Evolutionary conservation across 2,797 vertebrate genomes (phyloP).

Genomic region (Chelmon rostratus): DNA sequence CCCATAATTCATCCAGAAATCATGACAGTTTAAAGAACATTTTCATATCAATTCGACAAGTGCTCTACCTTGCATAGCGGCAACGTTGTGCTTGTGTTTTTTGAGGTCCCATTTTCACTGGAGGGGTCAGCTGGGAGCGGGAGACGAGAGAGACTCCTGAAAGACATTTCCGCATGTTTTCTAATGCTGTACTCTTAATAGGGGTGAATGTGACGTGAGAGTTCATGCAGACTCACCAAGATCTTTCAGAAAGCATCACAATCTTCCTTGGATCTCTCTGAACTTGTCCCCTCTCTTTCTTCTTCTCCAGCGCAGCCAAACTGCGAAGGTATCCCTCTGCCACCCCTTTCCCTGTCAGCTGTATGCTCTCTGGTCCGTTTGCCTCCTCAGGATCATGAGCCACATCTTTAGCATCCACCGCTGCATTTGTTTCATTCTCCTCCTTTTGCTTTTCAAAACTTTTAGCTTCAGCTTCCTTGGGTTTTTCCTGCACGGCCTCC

Average conservation of each 20-base stretch:
- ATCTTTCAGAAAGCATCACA: conserved; percentile 83
- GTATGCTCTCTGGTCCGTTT: conserved; percentile 32
- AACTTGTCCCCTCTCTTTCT: conserved; percentile 52
- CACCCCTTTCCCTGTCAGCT: conserved; percentile 73
- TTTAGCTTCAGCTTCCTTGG: neutral
- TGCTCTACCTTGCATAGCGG: conserved; percentile 78
- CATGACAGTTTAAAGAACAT: neutral
- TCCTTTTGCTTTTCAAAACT: conserved; percentile 29
- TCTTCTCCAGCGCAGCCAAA: conserved; percentile 75
- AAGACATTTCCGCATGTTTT: conserved; percentile 26
- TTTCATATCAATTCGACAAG: neutral
- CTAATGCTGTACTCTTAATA: neutral
- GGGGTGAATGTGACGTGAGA: neutral
- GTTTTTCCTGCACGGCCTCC: conserved; percentile 19
- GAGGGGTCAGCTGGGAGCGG: conserved; percentile 65
- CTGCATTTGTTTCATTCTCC: conserved; percentile 17
- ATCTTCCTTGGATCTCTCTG: conserved; percentile 76
- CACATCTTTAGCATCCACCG: conserved; percentile 5
- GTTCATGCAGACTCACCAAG: conserved; percentile 72
- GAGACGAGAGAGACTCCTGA: conserved; percentile 84
- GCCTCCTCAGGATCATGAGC: conserved; percentile 27
- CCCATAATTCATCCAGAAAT: neutral
- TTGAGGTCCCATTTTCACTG: conserved; percentile 54
- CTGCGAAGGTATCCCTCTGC: conserved; percentile 77
- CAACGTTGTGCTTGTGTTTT: conserved; percentile 74